Base-by-base conservation (phyloP, 2,113 vertebrate species). In the Noturus placidus region DNA sequence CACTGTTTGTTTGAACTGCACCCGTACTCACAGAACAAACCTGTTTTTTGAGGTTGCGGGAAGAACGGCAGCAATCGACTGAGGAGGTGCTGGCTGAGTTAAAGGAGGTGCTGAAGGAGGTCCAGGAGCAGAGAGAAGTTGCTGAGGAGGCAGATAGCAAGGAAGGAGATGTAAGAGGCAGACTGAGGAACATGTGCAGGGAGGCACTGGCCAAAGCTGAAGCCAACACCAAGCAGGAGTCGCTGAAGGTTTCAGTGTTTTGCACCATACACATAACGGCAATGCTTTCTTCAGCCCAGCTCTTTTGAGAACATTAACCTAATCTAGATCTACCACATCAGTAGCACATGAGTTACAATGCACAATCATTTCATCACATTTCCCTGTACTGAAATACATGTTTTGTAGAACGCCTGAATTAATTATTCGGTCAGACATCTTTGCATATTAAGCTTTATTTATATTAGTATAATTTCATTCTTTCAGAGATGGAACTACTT, bases 21-120 rank as follows among this genome's bases (percentile, higher is more conserved):
- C 17, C 77, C 22, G 52, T 33, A 79, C 2, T 56, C 52, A 50
- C 56, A 20, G 25, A 82, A 30, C 59, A 82, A 61, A 8, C 74
- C 42, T 50, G 9, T 69, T 79, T 78, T 78, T 89, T 57, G 10
- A 90, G 90, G 42, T 89, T 95, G 79, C 92, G 91, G 63, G 84
- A 92, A 6, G 93, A 95, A 89, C 92, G 70, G 69, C 87, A 82
- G 82, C 95, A 35, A 10, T 92, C 92, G 22, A 93, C 96, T 88
- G 94, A 95, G 52, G 95, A 95, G 42, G 89, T 95, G 33, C 78
- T 97, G 2, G 69, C 82, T 61, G 94, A 96, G 50, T 93, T 98
- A 50, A 94, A 95, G 38, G 86, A 83, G 83, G 91, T 93, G 4
- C 88, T 99, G 80, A 89, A 88, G 25, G 95, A 96, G 67, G 91